phyloP scores from a whole-genome alignment of 2,888 invertebrate species.

The Dicyrtoma fusca region DNA sequence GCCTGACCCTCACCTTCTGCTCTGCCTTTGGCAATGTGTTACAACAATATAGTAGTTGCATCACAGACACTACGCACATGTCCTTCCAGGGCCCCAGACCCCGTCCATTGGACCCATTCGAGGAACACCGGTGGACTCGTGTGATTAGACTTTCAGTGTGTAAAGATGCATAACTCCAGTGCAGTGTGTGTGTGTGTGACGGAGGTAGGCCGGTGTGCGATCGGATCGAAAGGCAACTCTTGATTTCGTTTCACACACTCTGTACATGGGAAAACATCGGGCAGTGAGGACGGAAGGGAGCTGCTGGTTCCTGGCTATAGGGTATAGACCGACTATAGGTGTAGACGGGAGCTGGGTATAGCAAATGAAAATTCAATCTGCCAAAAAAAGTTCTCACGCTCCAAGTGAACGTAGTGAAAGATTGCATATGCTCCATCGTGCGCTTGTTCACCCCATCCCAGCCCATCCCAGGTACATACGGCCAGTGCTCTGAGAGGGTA shows the following conservation, averaged over 20 bases:
- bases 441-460: background rate
- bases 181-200: background rate
- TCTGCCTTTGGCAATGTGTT: constrained; percentile 9
- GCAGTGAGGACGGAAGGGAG: constrained; percentile 4
- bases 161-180: background rate
- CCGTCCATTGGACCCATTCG: background rate
- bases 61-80: background rate
- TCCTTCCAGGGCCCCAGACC: no score
- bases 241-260: no score
- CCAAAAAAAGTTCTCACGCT: constrained; percentile 38
- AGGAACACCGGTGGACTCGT: background rate
- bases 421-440: background rate
- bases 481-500: no score
- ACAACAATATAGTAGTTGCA: background rate
- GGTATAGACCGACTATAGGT: background rate
- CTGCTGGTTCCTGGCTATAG: background rate
- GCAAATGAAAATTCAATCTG: constrained; percentile 18
- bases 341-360: no score
- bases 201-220: constrained; percentile 1
- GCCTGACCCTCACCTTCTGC: constrained; percentile 29
- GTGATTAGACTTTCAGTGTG: background rate
- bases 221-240: background rate
- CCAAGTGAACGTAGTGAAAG: background rate
- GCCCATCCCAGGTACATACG: no score
- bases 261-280: constrained; percentile 36